Conservation (phyloP, 2,888 invertebrate species). For the Aporophyla nigra region DNA sequence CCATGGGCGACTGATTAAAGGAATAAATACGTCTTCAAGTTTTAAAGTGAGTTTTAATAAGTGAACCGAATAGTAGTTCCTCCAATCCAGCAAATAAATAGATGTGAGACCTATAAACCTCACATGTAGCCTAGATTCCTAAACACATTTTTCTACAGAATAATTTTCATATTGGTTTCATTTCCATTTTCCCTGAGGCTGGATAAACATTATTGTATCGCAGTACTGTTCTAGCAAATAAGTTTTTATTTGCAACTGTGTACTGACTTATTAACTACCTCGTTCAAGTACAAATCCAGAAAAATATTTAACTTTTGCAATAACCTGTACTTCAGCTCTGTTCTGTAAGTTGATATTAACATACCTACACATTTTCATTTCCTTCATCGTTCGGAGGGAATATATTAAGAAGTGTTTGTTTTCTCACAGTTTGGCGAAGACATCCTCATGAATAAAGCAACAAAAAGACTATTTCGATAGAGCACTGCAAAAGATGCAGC, state of each 20-base stretch:
- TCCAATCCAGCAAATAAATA: too few relatives aligned
- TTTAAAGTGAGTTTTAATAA: too few relatives aligned
- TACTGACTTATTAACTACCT: background rate
- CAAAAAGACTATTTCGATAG: too few relatives aligned
- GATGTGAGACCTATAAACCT: too few relatives aligned
- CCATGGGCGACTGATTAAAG: too few relatives aligned
- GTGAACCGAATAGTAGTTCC: too few relatives aligned
- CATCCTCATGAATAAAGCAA: too few relatives aligned
- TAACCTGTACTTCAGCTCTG: background rate
- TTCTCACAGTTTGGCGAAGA: background rate
- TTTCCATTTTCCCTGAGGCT: constrained; percentile 27
- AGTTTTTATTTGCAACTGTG: constrained; percentile 20
- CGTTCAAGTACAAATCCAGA: background rate
- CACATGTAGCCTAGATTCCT: constrained; percentile 16
- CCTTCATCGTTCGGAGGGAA: background rate
- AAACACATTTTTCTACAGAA: constrained; percentile 4
- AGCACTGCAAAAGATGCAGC: too few relatives aligned
- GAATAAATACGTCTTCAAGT: too few relatives aligned
- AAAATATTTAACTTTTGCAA: background rate
- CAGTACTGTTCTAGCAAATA: constrained; percentile 1
- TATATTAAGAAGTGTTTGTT: background rate
- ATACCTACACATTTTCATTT: background rate
- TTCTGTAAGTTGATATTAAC: background rate
- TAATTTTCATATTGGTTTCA: constrained; percentile 31
- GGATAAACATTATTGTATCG: constrained; percentile 23